phyloP scores from a whole-genome alignment of 2,888 invertebrate species.

The Scaptomyza reducta region DNA sequence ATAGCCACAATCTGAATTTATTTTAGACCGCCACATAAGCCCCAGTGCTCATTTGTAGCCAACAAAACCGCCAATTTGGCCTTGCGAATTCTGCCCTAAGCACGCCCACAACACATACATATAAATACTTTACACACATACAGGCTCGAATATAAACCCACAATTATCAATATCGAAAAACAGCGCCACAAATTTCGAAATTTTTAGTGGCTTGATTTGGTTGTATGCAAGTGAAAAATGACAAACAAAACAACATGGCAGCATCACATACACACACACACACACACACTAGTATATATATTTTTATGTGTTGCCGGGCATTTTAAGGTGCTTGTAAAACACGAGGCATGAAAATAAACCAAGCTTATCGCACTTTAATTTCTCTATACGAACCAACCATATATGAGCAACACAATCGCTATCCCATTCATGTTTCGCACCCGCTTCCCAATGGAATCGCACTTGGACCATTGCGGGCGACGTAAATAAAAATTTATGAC shows the following conservation, averaged over 20 bases:
- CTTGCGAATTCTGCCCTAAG: slow-evolving; percentile 39
- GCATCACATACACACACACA: too few relatives aligned
- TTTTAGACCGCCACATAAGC: slow-evolving; percentile 58
- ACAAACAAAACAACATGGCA: slow-evolving; percentile 4
- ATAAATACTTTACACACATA: slow-evolving; percentile 8
- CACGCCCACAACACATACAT: slow-evolving; percentile 44
- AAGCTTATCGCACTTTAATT: slow-evolving; percentile 76
- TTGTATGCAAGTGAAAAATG: slow-evolving; percentile 30
- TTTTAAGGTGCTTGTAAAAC: slow-evolving; percentile 56
- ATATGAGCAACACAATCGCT: neutral
- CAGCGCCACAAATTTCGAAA: slow-evolving; percentile 20
- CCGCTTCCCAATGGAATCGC: slow-evolving; percentile 27
- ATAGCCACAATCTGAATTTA: slow-evolving; percentile 68
- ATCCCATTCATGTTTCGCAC: neutral
- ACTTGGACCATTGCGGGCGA: slow-evolving; percentile 49
- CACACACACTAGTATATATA: neutral
- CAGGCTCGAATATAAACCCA: slow-evolving; percentile 13
- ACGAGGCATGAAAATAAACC: slow-evolving; percentile 60
- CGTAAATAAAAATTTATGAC: slow-evolving; percentile 76
- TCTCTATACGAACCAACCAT: slow-evolving; percentile 34
- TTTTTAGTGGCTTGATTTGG: slow-evolving; percentile 21
- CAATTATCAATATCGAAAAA: slow-evolving; percentile 43
- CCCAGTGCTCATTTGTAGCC: slow-evolving; percentile 70
- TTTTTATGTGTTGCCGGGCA: slow-evolving; percentile 17
- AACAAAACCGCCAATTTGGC: slow-evolving; percentile 76